These are phyloP conservation scores for Cyprinodon brontotheroides DNA, from an alignment of 2,113 vertebrate species.

Conservation along the genomic window DNA sequence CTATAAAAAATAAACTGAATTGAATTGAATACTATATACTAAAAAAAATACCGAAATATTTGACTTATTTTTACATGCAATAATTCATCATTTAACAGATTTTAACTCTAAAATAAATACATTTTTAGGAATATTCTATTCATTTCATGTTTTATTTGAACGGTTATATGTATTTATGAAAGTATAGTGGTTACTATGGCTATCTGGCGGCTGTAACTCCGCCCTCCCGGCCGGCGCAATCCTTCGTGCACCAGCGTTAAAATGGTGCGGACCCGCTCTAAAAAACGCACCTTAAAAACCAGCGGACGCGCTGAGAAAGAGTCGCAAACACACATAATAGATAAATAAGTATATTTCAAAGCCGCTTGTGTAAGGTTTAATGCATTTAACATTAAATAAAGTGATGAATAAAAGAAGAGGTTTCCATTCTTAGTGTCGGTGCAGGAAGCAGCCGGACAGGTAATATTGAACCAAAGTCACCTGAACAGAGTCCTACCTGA, in stretches of 20 bases:
- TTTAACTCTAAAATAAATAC: no score
- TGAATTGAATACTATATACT: no score
- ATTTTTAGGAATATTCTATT: no score
- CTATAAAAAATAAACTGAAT: no score
- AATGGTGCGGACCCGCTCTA: not conserved
- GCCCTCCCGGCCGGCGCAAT: not conserved
- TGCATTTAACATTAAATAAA: not conserved
- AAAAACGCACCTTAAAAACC: not conserved
- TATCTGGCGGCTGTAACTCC: not conserved
- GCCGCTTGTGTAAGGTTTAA: not conserved
- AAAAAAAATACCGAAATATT: no score
- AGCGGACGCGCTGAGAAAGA: no score
- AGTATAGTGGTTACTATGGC: no score
- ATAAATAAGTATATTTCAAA: not conserved
- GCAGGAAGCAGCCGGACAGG: not conserved
- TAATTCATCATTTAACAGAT: no score
- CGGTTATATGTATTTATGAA: no score
- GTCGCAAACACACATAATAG: no score
- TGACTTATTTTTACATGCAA: no score
- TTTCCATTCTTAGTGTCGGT: not conserved
- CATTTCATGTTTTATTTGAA: no score
- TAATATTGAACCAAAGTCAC: not conserved
- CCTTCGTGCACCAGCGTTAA: not conserved
- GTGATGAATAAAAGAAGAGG: not conserved
- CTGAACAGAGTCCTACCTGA: slow-evolving; percentile 38